Percentiles rank a stretch among this genome's conserved stretches.
phyloP scores from a whole-genome alignment of 2,888 invertebrate species.

The Pristionchus maxplancki region DNA sequence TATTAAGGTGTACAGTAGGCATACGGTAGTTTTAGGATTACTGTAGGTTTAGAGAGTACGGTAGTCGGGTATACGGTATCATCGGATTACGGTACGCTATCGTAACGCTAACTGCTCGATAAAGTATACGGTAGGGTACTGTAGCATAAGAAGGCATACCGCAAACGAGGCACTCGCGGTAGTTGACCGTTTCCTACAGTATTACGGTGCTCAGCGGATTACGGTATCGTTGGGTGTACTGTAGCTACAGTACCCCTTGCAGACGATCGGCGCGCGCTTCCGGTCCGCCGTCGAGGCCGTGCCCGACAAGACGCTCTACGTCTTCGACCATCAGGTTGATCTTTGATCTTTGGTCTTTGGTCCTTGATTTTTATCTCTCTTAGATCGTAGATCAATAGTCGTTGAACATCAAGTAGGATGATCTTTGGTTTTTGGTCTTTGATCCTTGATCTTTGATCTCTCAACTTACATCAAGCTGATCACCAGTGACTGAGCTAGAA shows the following conservation, averaged over 20 bases:
- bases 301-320: slow-evolving; percentile 52
- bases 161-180: too few species aligned
- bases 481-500: background rate
- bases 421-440: background rate
- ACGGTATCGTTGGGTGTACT: too few species aligned
- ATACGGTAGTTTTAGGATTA: background rate
- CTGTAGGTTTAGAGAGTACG: background rate
- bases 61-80: background rate
- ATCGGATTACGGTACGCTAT: background rate
- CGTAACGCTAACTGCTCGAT: background rate
- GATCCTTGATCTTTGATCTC: background rate
- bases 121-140: too few species aligned
- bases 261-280: slow-evolving; percentile 52
- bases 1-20: too few species aligned
- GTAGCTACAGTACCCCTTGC: too few species aligned
- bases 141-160: too few species aligned
- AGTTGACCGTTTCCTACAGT: too few species aligned
- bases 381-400: too few species aligned
- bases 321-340: slow-evolving; percentile 51
- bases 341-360: background rate
- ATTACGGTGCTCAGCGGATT: background rate
- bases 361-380: too few species aligned
- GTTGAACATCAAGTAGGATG: slow-evolving; percentile 38
- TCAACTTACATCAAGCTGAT: background rate
- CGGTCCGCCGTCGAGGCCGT: slow-evolving; percentile 49